Base-by-base conservation (phyloP, 2,797 vertebrate genomes). In the Crenuchus spilurus region DNA sequence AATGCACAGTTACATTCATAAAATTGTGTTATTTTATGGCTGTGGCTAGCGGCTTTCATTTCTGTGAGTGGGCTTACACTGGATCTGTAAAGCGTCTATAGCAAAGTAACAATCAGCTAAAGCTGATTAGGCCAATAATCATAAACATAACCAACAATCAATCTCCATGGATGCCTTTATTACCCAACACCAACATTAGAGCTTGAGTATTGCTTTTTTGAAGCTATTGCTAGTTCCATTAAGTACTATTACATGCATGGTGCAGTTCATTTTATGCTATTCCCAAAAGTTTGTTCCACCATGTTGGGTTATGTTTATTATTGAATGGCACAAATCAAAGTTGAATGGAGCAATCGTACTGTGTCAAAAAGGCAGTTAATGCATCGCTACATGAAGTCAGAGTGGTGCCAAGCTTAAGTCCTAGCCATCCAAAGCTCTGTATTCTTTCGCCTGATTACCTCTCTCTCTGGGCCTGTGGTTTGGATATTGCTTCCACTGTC, bases 281-380 rank as follows among this genome's bases (percentile, higher is more conserved):
- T 63, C 30, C 46, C 9, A n/a, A 54, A 22, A 20, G 6, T 31
- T 26, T 24, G 28, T 26, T 58, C 13, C 22, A 71, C 18, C 14
- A 44, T 16, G 41, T 18, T 55, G 30, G 14, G 37, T 44, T 39
- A 35, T 52, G 16, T 66, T 57, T 57, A 28, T 22, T 28, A 65
- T 26, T 18, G 30, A 39, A 73, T 33, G 22, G 13, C 31, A 24
- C 30, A 57, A 30, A 65, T 65, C 39, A 57, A 64, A 65, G 28
- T 11, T 20, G 20, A 65, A 30, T 11, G 24, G 41, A 52, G 30
- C 14, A 18, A 42, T 44, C 48, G 9, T 13, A 18, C 48, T 31
- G 48, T 64, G 51, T 74, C 49, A 57, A 57, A 74, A 58, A 9
- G 20, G 52, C 72, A 55, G 62, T 66, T 48, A 66, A 74, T 66